Evolutionary conservation across 2,888 invertebrate genomes (phyloP), one percentile per base, ranked within the genome.

Genomic region (Tolmerus cingulatus): DNA sequence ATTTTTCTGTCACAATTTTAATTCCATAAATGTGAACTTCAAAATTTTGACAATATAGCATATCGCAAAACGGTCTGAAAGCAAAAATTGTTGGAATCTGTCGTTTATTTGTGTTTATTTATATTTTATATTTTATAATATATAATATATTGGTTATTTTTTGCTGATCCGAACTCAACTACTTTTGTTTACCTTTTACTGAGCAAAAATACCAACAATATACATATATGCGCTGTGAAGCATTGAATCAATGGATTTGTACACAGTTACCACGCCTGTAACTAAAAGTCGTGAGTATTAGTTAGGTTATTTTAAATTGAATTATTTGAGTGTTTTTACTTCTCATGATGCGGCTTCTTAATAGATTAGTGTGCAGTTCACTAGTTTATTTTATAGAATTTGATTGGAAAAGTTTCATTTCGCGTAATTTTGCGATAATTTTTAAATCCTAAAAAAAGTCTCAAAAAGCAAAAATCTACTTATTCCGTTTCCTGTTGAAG

Each of bases 201-300:
- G 51, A 51, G n/a, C 16, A 51, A 51, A 16, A 51, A 16, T 19
- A 51, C 1, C 8, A n/a, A 51, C 3, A 57, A 0, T 57, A 57
- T 23, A 9, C n/a, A n/a, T n/a, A n/a, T 57, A 23, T 57, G 19
- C 19, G 9, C n/a, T 57, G 19, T 57, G 55, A 57, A 57, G 23
- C 9, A 57, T 23, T 57, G 12, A 12, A 27, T 66, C 16, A 79
- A 79, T 79, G 79, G 79, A 79, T 79, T 27, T 51, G 30, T 23
- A 16, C n/a, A 78, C n/a, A 43, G 9, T 79, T 12, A 4, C 79
- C 16, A 12, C 23, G 12, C 79, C 79, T 51, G 79, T 79, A n/a
- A 79, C 55, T 30, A 79, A 79, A 79, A 46, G 30, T 40, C n/a
- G 79, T 79, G 79, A 79, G 79, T 79, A 79, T 23, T 19, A n/a